phyloP scores from a whole-genome alignment of 2,888 invertebrate species.

The Sphecodes monilicornis region DNA sequence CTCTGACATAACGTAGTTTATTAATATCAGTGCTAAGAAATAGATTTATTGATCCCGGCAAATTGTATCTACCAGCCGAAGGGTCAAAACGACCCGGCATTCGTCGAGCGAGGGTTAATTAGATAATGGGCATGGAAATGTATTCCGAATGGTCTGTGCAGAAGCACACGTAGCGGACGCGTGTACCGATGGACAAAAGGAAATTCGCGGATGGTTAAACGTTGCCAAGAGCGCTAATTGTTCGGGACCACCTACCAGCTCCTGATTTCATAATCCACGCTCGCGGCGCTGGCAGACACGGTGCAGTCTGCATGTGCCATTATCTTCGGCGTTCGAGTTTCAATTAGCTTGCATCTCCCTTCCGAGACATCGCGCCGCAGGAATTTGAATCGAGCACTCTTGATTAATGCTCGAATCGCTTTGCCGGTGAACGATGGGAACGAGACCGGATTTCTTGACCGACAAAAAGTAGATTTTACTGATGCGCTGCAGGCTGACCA shows the following conservation, averaged over 20 bases:
- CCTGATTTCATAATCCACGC: constrained; percentile 78
- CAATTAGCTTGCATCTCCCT: constrained; percentile 64
- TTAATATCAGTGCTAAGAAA: not conserved
- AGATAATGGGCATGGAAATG: constrained; percentile 33
- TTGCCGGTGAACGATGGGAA: constrained; percentile 2
- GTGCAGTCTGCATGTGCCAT: constrained; percentile 58
- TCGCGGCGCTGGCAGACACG: constrained; percentile 65
- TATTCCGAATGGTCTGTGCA: not conserved
- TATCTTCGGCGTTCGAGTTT: constrained; percentile 68
- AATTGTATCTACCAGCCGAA: not conserved
- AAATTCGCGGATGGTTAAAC: constrained; percentile 55
- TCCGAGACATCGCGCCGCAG: constrained; percentile 34
- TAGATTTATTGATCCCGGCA: not conserved
- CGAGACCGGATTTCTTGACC: not conserved
- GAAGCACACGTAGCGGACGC: constrained; percentile 19
- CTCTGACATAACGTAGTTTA: not conserved
- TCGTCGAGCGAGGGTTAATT: constrained; percentile 3
- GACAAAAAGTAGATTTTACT: not conserved
- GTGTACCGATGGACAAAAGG: constrained; percentile 37
- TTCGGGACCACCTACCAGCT: constrained; percentile 77
- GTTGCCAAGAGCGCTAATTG: constrained; percentile 73
- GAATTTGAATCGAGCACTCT: constrained; percentile 39
- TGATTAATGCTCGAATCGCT: constrained; percentile 49
- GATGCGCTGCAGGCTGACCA: not conserved
- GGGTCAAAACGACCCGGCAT: not conserved